These are phyloP conservation scores for Setipinna tenuifilis DNA, from an alignment of 2,797 vertebrate genomes.

Conservation along the genomic window DNA sequence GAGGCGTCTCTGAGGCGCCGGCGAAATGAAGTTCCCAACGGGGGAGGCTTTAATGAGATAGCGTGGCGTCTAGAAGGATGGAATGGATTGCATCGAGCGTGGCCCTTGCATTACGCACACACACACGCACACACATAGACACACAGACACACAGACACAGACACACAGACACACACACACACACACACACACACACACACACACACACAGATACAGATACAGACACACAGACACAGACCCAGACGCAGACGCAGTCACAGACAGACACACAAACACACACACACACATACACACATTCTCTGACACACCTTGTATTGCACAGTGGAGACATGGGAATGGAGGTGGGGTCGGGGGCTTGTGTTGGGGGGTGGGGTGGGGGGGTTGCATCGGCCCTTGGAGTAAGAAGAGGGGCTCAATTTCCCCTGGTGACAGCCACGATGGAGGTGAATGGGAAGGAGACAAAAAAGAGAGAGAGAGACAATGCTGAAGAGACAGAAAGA, in stretches of 20 bases:
- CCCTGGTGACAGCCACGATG: background rate
- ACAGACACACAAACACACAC: no score
- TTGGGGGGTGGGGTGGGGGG: background rate
- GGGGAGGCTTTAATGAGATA: constrained; percentile 50
- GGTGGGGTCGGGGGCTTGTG: no score
- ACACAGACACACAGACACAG: no score
- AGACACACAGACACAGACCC: no score
- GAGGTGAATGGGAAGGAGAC: background rate
- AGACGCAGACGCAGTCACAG: background rate
- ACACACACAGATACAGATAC: no score
- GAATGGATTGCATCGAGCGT: constrained; percentile 43
- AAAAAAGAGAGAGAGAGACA: background rate
- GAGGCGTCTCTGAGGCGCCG: constrained; percentile 43
- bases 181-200: no score
- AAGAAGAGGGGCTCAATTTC: constrained; percentile 37
- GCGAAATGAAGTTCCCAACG: constrained; percentile 47
- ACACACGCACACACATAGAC: no score
- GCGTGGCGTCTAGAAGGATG: background rate
- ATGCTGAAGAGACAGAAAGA: background rate
- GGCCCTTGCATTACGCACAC: background rate
- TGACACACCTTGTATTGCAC: constrained; percentile 35
- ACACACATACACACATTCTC: constrained; percentile 31
- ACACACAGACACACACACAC: background rate
- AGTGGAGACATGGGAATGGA: background rate
- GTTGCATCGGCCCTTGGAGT: constrained; percentile 49